Conservation (phyloP, 2,797 vertebrate species). For the Rhinoraja longicauda region DNA sequence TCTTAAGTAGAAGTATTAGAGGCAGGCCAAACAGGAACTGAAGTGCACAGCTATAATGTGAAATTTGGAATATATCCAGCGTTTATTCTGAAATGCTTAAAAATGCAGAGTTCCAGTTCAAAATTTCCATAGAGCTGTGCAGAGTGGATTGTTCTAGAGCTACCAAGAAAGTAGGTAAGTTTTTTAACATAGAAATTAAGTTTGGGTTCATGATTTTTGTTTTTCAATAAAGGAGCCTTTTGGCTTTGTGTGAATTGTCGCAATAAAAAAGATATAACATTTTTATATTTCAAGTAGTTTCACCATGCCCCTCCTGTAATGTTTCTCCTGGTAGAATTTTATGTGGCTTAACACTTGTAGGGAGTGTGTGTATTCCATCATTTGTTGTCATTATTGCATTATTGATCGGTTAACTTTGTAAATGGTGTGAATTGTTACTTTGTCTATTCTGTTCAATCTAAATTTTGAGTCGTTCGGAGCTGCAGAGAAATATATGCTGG, state of each 20-base stretch:
- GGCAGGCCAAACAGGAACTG: conserved; percentile 35
- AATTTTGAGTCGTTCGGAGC: not conserved
- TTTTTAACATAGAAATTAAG: not conserved
- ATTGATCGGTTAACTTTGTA: not conserved
- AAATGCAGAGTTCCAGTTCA: not conserved
- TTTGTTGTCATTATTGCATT: not conserved
- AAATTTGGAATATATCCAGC: conserved; percentile 20
- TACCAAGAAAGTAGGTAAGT: not conserved
- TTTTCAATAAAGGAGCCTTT: not conserved
- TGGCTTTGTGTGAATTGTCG: not conserved
- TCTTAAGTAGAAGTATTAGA: not conserved
- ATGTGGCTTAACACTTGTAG: not conserved
- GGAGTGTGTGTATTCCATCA: not conserved
- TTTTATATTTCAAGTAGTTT: not conserved
- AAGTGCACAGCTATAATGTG: conserved; percentile 22
- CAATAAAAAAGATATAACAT: not conserved
- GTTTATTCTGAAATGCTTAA: not conserved
- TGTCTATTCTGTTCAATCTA: conserved; percentile 8
- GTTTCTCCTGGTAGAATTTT: not conserved
- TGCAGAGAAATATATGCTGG: not conserved
- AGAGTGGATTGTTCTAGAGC: not conserved
- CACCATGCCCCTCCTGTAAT: not conserved
- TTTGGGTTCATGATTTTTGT: not conserved
- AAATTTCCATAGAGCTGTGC: not conserved
- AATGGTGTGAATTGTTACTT: not conserved